Evolutionary conservation across 2,797 vertebrate genomes (phyloP).

Genomic region (Menidia menidia): DNA sequence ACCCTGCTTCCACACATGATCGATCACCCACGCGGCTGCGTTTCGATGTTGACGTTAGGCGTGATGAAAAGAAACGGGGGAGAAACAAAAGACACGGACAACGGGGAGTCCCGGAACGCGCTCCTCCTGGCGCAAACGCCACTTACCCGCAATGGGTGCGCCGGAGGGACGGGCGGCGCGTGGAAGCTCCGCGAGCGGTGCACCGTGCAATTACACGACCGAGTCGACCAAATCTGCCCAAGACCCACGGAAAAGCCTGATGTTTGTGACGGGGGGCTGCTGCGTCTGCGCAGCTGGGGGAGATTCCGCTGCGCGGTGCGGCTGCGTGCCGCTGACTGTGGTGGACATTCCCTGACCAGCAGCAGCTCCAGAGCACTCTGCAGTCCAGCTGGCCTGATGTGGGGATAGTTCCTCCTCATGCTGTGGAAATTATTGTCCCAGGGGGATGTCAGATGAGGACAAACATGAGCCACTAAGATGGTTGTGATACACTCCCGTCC

Average conservation of each 20-base stretch:
- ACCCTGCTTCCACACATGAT: background rate
- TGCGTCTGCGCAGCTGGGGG: constrained; percentile 76
- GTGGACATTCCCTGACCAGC: constrained; percentile 28
- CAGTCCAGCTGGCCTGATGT: constrained; percentile 1
- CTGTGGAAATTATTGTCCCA: no score
- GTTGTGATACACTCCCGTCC: no score
- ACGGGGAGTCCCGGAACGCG: background rate
- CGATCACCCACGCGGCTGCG: background rate
- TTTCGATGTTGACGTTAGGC: background rate
- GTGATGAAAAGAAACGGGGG: constrained; percentile 4
- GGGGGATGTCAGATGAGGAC: no score
- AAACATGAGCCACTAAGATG: no score
- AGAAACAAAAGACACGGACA: constrained; percentile 56
- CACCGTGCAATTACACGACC: constrained; percentile 75
- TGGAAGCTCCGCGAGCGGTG: constrained; percentile 57
- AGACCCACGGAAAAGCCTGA: constrained; percentile 70
- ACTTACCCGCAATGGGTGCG: constrained; percentile 65
- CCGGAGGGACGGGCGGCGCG: constrained; percentile 21
- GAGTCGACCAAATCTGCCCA: constrained; percentile 63
- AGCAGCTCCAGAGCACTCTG: constrained; percentile 2
- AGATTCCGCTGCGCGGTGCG: constrained; percentile 75
- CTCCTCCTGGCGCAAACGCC: constrained; percentile 26
- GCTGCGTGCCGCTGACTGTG: constrained; percentile 34
- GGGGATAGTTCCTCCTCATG: no score
- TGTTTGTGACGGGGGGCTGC: constrained; percentile 46